These are phyloP conservation scores for Sebastes hopkinsi DNA, from an alignment of 2,797 vertebrate genomes.

Conservation along the genomic window DNA sequence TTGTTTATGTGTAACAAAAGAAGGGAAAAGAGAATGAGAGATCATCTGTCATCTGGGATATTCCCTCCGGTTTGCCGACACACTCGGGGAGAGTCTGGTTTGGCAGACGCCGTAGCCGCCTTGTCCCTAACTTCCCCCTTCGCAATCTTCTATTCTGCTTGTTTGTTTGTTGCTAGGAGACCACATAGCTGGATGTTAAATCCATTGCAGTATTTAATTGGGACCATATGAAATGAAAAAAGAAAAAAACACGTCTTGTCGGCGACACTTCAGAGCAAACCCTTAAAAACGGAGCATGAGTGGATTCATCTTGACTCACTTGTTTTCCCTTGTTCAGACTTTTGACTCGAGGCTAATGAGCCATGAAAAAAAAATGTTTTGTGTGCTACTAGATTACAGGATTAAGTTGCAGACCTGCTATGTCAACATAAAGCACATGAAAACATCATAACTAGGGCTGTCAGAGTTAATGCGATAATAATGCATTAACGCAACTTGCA, in stretches of 20 bases:
- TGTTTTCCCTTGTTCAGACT: too few relatives aligned
- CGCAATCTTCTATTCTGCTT: constrained; percentile 54
- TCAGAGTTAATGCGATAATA: too few relatives aligned
- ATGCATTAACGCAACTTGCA: too few relatives aligned
- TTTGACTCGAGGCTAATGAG: constrained; percentile 2
- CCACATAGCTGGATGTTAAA: constrained; percentile 57
- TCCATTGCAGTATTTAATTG: constrained; percentile 70
- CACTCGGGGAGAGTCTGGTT: constrained; percentile 45
- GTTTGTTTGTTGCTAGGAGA: constrained; percentile 80
- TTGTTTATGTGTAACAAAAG: constrained; percentile 57
- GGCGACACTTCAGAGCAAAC: constrained; percentile 43
- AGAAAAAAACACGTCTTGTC: constrained; percentile 57
- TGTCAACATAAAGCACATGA: neutral
- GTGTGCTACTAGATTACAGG: constrained; percentile 1
- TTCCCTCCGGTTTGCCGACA: constrained; percentile 52
- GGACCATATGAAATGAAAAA: constrained; percentile 72
- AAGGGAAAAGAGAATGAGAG: constrained; percentile 46
- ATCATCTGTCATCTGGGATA: constrained; percentile 65
- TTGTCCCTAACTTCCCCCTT: constrained; percentile 46
- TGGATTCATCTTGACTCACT: neutral
- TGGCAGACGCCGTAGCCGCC: constrained; percentile 47
- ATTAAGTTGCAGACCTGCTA: neutral
- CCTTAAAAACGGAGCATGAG: constrained; percentile 2
- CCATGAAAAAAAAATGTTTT: neutral
- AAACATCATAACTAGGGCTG: neutral